Percentiles rank a stretch among this genome's conserved stretches.
Conservation (phyloP, 1,140 invertebrate genomes). For the Potamilus streckersoni region DNA sequence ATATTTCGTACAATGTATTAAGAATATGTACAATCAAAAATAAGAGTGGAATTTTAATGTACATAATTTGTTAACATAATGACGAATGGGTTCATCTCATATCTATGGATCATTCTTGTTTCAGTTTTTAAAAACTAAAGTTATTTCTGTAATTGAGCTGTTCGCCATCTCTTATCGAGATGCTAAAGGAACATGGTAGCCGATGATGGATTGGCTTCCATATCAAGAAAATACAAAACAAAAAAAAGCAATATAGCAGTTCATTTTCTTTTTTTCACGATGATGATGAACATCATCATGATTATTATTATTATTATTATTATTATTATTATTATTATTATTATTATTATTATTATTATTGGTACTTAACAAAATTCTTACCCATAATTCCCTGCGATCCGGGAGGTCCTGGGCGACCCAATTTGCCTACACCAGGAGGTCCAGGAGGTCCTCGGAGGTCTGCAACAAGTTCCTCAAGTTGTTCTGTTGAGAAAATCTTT, state of each 20-base stretch:
- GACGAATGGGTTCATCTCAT: too few species aligned
- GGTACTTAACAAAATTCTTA: slow-evolving; percentile 69
- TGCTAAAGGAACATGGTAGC: too few species aligned
- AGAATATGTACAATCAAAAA: slow-evolving; percentile 47
- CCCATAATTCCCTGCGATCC: slow-evolving; percentile 69
- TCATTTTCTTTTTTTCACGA: too few species aligned
- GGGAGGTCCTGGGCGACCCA: slow-evolving; percentile 63
- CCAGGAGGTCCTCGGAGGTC: slow-evolving; percentile 67
- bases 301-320: slow-evolving; percentile 64
- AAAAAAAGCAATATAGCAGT: too few species aligned
- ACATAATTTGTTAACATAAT: too few species aligned
- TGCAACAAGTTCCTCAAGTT: slow-evolving; percentile 57
- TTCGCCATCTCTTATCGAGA: too few species aligned
- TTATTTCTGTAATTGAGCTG: too few species aligned
- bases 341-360: slow-evolving; percentile 65
- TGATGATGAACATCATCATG: slow-evolving; percentile 68
- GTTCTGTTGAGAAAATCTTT: slow-evolving; percentile 33
- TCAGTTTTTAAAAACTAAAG: too few species aligned
- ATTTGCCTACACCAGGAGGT: slow-evolving; percentile 66
- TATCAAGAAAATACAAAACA: too few species aligned
- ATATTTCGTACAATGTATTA: slow-evolving; percentile 74
- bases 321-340: slow-evolving; percentile 68
- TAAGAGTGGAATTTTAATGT: too few species aligned
- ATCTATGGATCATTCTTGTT: too few species aligned
- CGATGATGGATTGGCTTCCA: too few species aligned